Percentiles rank a stretch among this genome's conserved stretches.
Conservation (phyloP, 1,140 invertebrate genomes). For the Drosophila persimilis region DNA sequence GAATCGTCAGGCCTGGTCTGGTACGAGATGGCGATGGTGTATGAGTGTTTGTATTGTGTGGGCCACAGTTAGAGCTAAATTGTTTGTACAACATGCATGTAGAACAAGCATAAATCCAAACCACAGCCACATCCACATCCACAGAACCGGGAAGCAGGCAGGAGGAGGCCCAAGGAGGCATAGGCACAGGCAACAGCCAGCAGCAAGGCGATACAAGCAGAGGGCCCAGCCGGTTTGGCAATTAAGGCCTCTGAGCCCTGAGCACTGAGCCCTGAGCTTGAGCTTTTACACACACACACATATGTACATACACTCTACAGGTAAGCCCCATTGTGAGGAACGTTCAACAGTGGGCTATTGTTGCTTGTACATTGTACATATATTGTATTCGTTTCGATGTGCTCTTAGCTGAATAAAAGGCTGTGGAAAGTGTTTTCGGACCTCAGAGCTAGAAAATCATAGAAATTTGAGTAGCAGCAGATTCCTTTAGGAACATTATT, state of each 20-base stretch:
- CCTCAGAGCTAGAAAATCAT: too few relatives aligned
- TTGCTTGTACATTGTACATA: conserved; percentile 2
- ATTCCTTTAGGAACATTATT: too few relatives aligned
- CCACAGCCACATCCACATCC: conserved; percentile 45
- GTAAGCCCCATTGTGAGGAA: conserved; percentile 24
- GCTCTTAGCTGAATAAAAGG: conserved; percentile 3
- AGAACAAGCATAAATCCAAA: conserved; percentile 76
- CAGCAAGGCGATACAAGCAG: conserved; percentile 39
- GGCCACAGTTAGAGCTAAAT: conserved; percentile 74
- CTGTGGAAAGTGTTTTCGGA: too few relatives aligned
- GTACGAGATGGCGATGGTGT: not conserved
- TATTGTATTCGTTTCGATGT: conserved; percentile 13
- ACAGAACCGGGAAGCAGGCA: conserved; percentile 2
- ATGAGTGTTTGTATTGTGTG: conserved; percentile 30
- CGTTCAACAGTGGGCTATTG: conserved; percentile 19
- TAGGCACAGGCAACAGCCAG: not conserved
- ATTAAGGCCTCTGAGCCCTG: conserved; percentile 52
- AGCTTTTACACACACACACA: conserved; percentile 9
- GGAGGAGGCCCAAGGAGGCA: not conserved
- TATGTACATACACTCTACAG: conserved; percentile 14
- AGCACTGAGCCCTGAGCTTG: conserved; percentile 28
- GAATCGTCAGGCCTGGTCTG: conserved; percentile 5
- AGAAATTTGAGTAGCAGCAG: too few relatives aligned
- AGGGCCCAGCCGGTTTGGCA: conserved; percentile 46
- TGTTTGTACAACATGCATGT: conserved; percentile 80